Evolutionary conservation across 2,888 invertebrate species (phyloP).

Genomic region (Lacanobia oleracea): DNA sequence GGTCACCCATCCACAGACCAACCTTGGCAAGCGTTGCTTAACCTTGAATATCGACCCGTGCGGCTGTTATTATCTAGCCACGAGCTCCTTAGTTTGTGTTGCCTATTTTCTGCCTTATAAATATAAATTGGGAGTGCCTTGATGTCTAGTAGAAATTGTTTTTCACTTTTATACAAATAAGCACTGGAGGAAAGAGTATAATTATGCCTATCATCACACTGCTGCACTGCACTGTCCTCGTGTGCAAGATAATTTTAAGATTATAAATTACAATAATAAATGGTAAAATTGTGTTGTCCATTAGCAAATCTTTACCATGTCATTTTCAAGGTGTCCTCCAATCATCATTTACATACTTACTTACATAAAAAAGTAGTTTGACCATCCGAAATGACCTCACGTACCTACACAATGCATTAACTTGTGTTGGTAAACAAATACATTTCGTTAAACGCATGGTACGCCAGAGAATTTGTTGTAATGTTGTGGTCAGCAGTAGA

Average conservation of each 20-base stretch:
- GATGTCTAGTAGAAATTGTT: constrained; percentile 2
- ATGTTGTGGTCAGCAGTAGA: constrained; percentile 12
- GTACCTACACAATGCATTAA: constrained; percentile 3
- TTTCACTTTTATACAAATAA: not conserved
- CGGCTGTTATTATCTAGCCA: too few relatives aligned
- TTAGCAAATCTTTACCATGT: constrained; percentile 20
- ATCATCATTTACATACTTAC: constrained; percentile 16
- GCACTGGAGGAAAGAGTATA: not conserved
- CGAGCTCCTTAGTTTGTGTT: constrained; percentile 22
- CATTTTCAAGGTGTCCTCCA: constrained; percentile 41
- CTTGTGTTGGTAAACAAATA: constrained; percentile 33
- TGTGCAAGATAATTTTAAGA: too few relatives aligned
- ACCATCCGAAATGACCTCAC: constrained; percentile 19
- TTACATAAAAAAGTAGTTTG: constrained; percentile 14
- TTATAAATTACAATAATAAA: constrained; percentile 14
- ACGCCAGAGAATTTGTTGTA: constrained; percentile 22
- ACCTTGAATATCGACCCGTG: too few relatives aligned
- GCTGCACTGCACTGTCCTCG: not conserved
- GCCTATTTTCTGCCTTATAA: constrained; percentile 36
- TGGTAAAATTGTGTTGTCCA: constrained; percentile 1
- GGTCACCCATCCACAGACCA: too few relatives aligned
- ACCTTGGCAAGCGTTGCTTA: too few relatives aligned
- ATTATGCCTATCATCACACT: not conserved
- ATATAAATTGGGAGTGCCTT: constrained; percentile 28
- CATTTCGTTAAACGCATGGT: not conserved